Conservation (phyloP, 1,140 invertebrate species). For the Caenorhabditis tropicalis region DNA sequence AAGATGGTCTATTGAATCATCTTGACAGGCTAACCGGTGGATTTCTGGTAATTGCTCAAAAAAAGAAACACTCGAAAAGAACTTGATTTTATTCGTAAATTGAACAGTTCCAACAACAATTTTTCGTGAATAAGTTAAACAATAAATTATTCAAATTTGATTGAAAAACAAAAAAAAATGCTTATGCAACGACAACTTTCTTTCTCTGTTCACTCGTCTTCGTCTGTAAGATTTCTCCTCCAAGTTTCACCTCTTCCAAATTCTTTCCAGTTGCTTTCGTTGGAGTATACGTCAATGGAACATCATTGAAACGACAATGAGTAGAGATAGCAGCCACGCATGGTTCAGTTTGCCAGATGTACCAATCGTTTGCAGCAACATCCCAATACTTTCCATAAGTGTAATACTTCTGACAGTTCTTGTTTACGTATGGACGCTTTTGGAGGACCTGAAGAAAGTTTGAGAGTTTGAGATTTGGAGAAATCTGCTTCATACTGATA, state of each 20-base stretch:
- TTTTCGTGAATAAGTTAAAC: neutral
- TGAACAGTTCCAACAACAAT: conserved; percentile 13
- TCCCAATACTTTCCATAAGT: conserved; percentile 69
- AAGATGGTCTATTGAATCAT: too few species aligned
- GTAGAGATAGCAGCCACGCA: conserved; percentile 65
- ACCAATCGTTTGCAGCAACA: conserved; percentile 63
- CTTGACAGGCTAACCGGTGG: too few species aligned
- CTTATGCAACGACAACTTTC: neutral
- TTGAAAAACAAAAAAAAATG: neutral
- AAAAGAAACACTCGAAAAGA: too few species aligned
- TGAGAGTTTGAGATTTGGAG: neutral
- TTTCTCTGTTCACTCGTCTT: conserved; percentile 3
- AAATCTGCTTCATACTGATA: conserved; percentile 57
- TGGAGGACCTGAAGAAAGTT: conserved; percentile 58
- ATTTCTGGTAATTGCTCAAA: too few species aligned
- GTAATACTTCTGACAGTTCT: conserved; percentile 67
- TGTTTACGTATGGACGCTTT: conserved; percentile 65
- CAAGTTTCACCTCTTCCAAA: conserved; percentile 15
- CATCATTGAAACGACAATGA: conserved; percentile 69
- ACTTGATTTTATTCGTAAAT: too few species aligned
- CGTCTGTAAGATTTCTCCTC: neutral
- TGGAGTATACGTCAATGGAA: conserved; percentile 53
- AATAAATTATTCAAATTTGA: neutral
- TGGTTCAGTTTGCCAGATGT: conserved; percentile 68
- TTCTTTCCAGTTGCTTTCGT: neutral